Percentiles rank a stretch among this genome's conserved stretches.
Evolutionary conservation across 2,797 vertebrate genomes (phyloP).

Genomic region (Capromys pilorides): DNA sequence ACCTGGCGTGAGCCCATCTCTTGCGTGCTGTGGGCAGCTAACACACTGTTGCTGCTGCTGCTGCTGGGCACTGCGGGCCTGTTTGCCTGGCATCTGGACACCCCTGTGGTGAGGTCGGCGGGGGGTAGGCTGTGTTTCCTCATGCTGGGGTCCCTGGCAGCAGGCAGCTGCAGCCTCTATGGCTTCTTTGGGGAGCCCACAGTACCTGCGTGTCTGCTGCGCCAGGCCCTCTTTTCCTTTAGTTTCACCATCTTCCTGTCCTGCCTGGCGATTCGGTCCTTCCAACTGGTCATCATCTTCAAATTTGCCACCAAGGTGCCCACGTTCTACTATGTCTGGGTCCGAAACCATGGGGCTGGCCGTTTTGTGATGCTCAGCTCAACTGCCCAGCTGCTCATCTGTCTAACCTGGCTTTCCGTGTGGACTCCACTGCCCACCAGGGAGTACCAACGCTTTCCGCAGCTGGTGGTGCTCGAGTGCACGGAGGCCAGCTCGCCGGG

Average conservation of each 20-base stretch:
- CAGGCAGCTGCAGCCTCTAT: slow-evolving; percentile 85
- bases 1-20: slow-evolving; percentile 82
- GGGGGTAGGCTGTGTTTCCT: slow-evolving; percentile 90
- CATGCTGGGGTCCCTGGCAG: slow-evolving; percentile 87
- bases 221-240: slow-evolving; percentile 82
- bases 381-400: slow-evolving; percentile 80
- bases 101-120: slow-evolving; percentile 90
- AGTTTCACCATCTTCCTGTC: slow-evolving; percentile 88
- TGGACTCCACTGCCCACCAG: slow-evolving; percentile 78
- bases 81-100: slow-evolving; percentile 86
- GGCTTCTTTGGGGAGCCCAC: slow-evolving; percentile 88
- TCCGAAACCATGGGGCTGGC: slow-evolving; percentile 86
- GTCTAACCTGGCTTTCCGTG: slow-evolving; percentile 68
- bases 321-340: slow-evolving; percentile 85
- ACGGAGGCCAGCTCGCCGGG: slow-evolving; percentile 60
- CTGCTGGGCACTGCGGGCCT: slow-evolving; percentile 79
- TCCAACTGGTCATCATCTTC: slow-evolving; percentile 92
- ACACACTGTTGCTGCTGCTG: slow-evolving; percentile 81
- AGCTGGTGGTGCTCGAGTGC: slow-evolving; percentile 87
- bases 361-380: slow-evolving; percentile 84
- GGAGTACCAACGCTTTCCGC: slow-evolving; percentile 74
- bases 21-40: slow-evolving; percentile 79
- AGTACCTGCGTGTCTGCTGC: slow-evolving; percentile 81
- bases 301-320: slow-evolving; percentile 89
- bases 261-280: slow-evolving; percentile 89